phyloP scores from a whole-genome alignment of 2,888 invertebrate genomes.

The Schrankia costaestrigalis region DNA sequence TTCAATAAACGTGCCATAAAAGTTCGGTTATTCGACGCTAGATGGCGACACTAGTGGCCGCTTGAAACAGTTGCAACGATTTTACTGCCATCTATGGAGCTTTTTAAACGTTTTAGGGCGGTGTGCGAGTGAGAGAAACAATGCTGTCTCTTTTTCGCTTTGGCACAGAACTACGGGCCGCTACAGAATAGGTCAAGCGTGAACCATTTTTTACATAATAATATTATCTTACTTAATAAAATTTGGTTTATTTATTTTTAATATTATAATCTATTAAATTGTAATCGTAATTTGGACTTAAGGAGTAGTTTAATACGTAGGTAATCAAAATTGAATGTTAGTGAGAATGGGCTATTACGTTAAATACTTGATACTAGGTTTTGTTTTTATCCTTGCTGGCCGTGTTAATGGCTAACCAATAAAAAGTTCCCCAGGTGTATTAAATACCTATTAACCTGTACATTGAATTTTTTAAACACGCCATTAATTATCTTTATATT shows the following conservation, averaged over 20 bases:
- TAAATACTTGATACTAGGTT: too few relatives aligned
- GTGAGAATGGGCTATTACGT: too few relatives aligned
- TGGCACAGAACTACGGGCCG: constrained; percentile 47
- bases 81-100: constrained; percentile 80
- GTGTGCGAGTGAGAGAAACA: constrained; percentile 42
- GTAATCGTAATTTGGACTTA: too few relatives aligned
- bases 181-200: constrained; percentile 33
- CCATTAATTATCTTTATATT: constrained; percentile 18
- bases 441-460: too few relatives aligned
- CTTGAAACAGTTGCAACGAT: constrained; percentile 72
- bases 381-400: too few relatives aligned
- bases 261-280: too few relatives aligned
- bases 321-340: too few relatives aligned
- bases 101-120: constrained; percentile 69
- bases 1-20: constrained; percentile 79
- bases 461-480: constrained; percentile 12
- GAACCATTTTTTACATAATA: constrained; percentile 21
- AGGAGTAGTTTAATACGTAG: too few relatives aligned
- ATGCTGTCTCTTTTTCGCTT: constrained; percentile 37
- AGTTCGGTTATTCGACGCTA: constrained; percentile 77
- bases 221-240: background rate
- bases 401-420: too few relatives aligned
- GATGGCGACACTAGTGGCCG: constrained; percentile 78
- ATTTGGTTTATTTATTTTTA: too few relatives aligned
- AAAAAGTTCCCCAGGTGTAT: too few relatives aligned